These are phyloP conservation scores for Hemicordylus capensis DNA, from an alignment of 2,113 vertebrate genomes.

Conservation along the genomic window DNA sequence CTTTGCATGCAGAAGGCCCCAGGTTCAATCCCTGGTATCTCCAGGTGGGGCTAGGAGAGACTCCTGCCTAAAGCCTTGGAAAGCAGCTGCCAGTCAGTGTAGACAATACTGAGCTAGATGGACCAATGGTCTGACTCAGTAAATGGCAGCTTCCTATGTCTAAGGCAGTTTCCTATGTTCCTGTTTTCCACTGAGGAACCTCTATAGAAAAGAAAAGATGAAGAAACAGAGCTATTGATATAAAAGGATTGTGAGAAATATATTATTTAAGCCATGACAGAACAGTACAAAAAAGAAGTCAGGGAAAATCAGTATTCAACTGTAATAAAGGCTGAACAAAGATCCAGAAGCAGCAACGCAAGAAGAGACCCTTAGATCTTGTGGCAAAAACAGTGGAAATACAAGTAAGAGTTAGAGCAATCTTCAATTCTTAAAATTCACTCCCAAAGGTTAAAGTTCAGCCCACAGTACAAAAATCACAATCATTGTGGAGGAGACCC, in stretches of 20 bases:
- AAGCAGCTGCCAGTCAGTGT: too few species aligned
- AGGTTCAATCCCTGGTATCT: too few species aligned
- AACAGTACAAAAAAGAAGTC: rapidly evolving
- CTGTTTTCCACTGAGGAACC: too few species aligned
- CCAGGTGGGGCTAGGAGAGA: too few species aligned
- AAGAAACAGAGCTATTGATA: background rate
- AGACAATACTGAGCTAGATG: too few species aligned
- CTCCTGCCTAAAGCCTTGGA: too few species aligned
- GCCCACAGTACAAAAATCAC: background rate
- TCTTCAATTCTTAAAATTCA: background rate
- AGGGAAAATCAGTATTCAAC: background rate
- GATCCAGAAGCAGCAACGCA: background rate
- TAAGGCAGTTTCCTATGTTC: too few species aligned
- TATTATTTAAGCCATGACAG: background rate
- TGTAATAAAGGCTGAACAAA: background rate
- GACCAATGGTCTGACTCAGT: too few species aligned
- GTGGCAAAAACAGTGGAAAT: background rate
- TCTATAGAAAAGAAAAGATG: background rate
- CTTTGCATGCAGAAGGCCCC: too few species aligned
- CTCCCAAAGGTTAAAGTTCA: background rate
- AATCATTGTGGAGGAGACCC: background rate
- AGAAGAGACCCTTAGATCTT: background rate
- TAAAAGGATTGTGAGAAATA: background rate
- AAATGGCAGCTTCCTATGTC: too few species aligned
- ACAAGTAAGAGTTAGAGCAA: background rate